Conservation (phyloP, 1,140 invertebrate genomes). For the Colletes latitarsis region DNA sequence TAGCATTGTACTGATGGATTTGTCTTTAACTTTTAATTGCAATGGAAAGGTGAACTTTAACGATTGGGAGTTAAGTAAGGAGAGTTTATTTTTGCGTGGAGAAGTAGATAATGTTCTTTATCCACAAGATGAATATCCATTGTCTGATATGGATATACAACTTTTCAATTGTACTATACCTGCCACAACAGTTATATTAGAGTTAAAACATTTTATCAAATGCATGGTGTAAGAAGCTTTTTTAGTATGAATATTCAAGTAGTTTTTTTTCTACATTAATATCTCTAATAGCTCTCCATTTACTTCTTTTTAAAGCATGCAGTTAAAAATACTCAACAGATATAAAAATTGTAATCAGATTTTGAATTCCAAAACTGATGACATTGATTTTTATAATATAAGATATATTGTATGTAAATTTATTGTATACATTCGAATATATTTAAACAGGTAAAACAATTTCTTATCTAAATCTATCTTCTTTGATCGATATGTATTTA, state of each 20-base stretch:
- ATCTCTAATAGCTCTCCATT: no score
- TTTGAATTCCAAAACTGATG: conserved; percentile 31
- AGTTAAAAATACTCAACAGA: conserved; percentile 72
- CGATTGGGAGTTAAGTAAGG: conserved; percentile 68
- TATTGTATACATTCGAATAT: conserved; percentile 69
- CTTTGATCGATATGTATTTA: neutral
- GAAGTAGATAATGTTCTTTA: conserved; percentile 68
- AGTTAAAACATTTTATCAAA: conserved; percentile 68
- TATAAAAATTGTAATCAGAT: conserved; percentile 64
- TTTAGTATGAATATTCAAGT: conserved; percentile 22
- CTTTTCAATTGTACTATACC: conserved; percentile 69
- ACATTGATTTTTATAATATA: conserved; percentile 68
- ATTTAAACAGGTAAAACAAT: conserved; percentile 71
- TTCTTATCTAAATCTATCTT: conserved; percentile 15
- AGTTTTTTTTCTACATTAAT: neutral
- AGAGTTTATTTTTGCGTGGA: conserved; percentile 50
- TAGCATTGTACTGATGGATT: conserved; percentile 55
- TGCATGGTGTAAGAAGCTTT: conserved; percentile 73
- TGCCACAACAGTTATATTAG: conserved; percentile 66
- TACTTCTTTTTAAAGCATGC: conserved; percentile 62
- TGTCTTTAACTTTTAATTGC: conserved; percentile 65
- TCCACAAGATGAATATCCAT: conserved; percentile 34
- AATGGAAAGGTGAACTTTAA: conserved; percentile 72
- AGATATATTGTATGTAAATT: conserved; percentile 72
- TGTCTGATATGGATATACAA: conserved; percentile 40